These are phyloP conservation scores for Telmatherina bonti DNA, from an alignment of 2,797 vertebrate genomes.

Conservation along the genomic window DNA sequence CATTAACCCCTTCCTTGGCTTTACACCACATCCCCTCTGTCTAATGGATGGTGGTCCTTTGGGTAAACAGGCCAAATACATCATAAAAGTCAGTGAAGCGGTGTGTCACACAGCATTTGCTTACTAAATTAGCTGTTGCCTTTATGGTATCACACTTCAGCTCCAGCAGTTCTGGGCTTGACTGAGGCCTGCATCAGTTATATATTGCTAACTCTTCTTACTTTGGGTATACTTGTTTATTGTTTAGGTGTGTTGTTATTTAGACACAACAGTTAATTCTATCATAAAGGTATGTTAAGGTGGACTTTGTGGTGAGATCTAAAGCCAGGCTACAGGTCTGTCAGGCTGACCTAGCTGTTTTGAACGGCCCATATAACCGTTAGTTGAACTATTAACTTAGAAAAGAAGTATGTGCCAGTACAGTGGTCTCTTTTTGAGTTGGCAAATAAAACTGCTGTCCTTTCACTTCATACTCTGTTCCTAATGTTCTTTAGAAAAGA, in stretches of 20 bases:
- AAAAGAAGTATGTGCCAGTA: conserved; percentile 18
- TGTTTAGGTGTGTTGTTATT: conserved; percentile 24
- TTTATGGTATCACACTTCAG: conserved; percentile 37
- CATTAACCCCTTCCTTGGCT: conserved; percentile 61
- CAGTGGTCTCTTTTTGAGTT: conserved; percentile 51
- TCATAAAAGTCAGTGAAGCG: conserved; percentile 52
- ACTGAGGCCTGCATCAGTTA: conserved; percentile 5
- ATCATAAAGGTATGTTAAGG: conserved; percentile 22
- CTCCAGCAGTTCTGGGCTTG: conserved; percentile 37
- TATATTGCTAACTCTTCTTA: conserved; percentile 25
- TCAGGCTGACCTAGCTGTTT: conserved; percentile 10
- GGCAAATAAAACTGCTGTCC: conserved; percentile 67
- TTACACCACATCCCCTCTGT: conserved; percentile 28
- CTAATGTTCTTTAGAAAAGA: conserved; percentile 57
- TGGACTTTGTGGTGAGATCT: conserved; percentile 5
- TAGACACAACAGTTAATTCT: conserved; percentile 20
- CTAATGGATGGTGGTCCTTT: conserved; percentile 43
- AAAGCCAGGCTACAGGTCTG: conserved; percentile 33
- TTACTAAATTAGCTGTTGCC: conserved; percentile 54
- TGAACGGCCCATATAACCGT: conserved; percentile 13
- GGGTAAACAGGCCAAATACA: conserved; percentile 55
- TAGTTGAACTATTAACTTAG: conserved; percentile 51
- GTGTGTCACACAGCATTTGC: conserved; percentile 57
- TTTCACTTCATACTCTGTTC: neutral
- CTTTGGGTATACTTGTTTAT: conserved; percentile 37